phyloP scores from a whole-genome alignment of 2,888 invertebrate species.

The Malthinus flaveolus region DNA sequence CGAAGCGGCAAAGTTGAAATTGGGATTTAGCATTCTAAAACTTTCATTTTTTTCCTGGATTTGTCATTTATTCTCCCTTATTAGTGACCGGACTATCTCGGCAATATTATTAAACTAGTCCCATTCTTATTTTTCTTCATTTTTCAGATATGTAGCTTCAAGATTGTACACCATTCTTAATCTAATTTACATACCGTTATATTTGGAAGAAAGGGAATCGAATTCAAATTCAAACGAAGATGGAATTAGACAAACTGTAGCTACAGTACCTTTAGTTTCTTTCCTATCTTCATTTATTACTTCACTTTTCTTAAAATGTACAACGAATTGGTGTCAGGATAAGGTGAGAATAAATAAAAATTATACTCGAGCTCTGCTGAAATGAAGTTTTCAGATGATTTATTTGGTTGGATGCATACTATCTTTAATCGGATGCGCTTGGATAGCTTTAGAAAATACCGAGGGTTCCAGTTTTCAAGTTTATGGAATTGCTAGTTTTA shows the following conservation, averaged over 20 bases:
- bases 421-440: conserved; percentile 61
- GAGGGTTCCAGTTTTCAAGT: conserved; percentile 32
- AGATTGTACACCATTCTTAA: conserved; percentile 84
- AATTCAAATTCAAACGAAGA: conserved; percentile 29
- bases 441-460: conserved; percentile 33
- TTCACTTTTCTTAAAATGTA: conserved; percentile 71
- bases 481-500: conserved; percentile 55
- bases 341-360: conserved; percentile 61
- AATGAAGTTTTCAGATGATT: conserved; percentile 55
- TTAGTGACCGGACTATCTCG: too few species aligned
- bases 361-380: too few species aligned
- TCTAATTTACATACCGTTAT: conserved; percentile 86
- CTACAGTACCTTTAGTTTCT: conserved; percentile 75
- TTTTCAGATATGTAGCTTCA: conserved; percentile 79
- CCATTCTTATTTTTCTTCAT: background rate
- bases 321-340: conserved; percentile 66
- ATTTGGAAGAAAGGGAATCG: conserved; percentile 70
- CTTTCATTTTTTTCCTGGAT: too few species aligned
- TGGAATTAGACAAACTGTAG: conserved; percentile 64
- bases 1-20: too few species aligned
- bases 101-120: too few species aligned
- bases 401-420: conserved; percentile 68
- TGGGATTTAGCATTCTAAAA: too few species aligned
- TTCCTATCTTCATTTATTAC: conserved; percentile 79
- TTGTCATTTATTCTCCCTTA: too few species aligned